Evolutionary conservation across 2,797 vertebrate species (phyloP).

Genomic region (Sylvilagus floridanus): DNA sequence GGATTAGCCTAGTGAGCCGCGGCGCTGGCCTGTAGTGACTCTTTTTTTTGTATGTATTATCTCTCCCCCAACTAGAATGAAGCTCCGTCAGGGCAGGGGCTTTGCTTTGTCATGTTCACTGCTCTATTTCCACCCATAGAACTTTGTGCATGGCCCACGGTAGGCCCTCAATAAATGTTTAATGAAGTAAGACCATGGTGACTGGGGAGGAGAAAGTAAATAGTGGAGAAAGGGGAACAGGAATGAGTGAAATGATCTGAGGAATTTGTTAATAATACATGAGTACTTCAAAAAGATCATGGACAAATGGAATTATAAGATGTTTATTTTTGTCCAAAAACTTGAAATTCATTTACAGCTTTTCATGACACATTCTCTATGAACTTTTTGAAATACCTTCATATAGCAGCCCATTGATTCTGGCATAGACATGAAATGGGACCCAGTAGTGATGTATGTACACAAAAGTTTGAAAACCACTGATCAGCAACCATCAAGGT

Average conservation of each 20-base stretch:
- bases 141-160: background rate
- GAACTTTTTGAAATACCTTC: no score
- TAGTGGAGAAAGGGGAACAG: constrained; percentile 14
- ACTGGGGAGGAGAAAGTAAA: constrained; percentile 4
- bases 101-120: constrained; percentile 24
- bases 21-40: background rate
- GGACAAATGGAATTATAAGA: no score
- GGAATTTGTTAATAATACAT: background rate
- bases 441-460: background rate
- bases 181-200: background rate
- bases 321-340: no score
- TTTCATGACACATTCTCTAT: no score
- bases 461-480: background rate
- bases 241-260: constrained; percentile 47
- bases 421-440: background rate
- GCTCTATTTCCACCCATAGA: background rate
- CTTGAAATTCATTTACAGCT: no score
- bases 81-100: background rate
- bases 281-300: background rate
- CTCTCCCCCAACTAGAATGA: background rate
- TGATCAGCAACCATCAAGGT: background rate
- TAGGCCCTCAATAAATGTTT: constrained; percentile 44
- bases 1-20: no score
- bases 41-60: constrained; percentile 36
- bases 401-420: background rate